Conservation (phyloP, 2,113 vertebrate genomes). For the Calyptommatus sinebrachiatus region DNA sequence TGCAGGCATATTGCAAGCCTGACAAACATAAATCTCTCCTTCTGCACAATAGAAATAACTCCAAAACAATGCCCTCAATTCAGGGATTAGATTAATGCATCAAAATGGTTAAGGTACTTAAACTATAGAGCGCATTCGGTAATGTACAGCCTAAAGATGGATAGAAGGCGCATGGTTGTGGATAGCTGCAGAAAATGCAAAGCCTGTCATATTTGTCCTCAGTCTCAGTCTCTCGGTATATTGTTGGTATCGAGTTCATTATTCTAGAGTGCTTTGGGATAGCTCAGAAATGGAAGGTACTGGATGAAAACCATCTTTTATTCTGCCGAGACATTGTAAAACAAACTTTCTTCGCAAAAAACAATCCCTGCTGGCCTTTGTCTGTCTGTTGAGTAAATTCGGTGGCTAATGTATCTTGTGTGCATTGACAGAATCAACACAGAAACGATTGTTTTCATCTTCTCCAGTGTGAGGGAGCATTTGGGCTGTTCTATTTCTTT, state of each 20-base stretch:
- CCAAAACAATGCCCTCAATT: background rate
- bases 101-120: background rate
- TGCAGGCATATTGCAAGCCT: too few species aligned
- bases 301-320: conserved; percentile 5
- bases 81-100: background rate
- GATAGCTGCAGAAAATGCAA: background rate
- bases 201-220: background rate
- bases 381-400: conserved; percentile 24
- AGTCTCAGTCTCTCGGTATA: background rate
- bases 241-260: background rate
- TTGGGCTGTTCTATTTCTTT: background rate
- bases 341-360: conserved; percentile 12
- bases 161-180: background rate
- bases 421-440: conserved; percentile 31
- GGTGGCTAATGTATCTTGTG: conserved; percentile 12
- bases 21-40: too few species aligned
- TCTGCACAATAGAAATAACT: background rate
- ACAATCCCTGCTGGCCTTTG: conserved; percentile 20
- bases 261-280: conserved; percentile 14
- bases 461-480: background rate
- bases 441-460: conserved; percentile 8
- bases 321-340: conserved; percentile 21
- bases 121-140: background rate
- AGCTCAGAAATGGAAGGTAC: conserved; percentile 14
- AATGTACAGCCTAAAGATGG: background rate